Base-by-base conservation (phyloP, 2,888 invertebrate genomes). In the Caenorhabditis imperialis region DNA sequence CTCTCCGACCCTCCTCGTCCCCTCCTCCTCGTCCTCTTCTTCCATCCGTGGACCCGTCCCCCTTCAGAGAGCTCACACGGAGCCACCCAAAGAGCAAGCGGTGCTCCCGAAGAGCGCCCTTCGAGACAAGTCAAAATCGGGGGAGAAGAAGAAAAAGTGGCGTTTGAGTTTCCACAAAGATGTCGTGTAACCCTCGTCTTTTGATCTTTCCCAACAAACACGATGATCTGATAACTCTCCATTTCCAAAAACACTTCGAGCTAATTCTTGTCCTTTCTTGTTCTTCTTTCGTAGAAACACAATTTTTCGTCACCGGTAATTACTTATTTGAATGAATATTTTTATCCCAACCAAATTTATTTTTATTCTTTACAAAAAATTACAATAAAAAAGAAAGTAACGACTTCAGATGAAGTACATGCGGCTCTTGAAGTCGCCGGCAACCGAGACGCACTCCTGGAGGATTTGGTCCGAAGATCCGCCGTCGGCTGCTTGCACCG, bases 371-470 rank as follows among this genome's bases (percentile, higher is more conserved):
- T n/a, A n/a, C n/a, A n/a, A n/a, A n/a, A n/a, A n/a, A n/a, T n/a
- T n/a, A n/a, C n/a, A n/a, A n/a, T n/a, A n/a, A n/a, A n/a, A n/a
- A n/a, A n/a, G n/a, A n/a, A n/a, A n/a, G n/a, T n/a, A 30, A 30
- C 30, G 30, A 10, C 30, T 30, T 65, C 51, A 80, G 48, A 80
- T 76, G 57, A 83, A 84, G 77, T 84, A 84, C 84, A 84, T 84
- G 51, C 82, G 70, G 27, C 75, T 74, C 75, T 84, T 83, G 75
- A 84, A 82, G 42, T 71, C 72, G 18, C 77, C 83, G 35, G 77
- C 77, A 44, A 84, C 83, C 18, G 81, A 74, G 35, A 85, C 81
- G 58, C 76, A 83, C 35, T 82, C 81, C 72, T 84, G 82, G 42
- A 85, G 72, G n/a, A 72, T 62, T 23, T 72, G 55, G 45, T 84